These are phyloP conservation scores for Gonioctena quinquepunctata DNA, from an alignment of 1,140 invertebrate species.

Conservation along the genomic window DNA sequence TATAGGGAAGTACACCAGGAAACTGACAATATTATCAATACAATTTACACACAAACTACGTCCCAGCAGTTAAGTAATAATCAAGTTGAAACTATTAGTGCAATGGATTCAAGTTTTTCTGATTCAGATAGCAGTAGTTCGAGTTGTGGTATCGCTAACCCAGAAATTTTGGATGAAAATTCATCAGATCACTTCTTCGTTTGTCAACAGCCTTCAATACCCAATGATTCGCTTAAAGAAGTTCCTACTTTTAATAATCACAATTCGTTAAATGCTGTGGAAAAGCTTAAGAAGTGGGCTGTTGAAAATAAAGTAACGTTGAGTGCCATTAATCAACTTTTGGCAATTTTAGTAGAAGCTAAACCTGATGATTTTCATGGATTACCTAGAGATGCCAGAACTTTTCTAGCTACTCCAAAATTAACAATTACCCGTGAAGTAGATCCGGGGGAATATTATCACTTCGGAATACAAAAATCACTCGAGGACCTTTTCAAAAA, in stretches of 20 bases:
- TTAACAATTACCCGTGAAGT: background rate
- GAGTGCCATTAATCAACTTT: slow-evolving; percentile 3
- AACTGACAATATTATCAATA: no score
- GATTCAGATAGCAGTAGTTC: no score
- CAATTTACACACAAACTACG: no score
- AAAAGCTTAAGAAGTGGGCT: slow-evolving; percentile 5
- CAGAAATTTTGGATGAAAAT: no score
- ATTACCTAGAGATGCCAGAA: slow-evolving; percentile 8
- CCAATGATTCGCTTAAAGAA: no score
- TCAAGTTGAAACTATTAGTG: no score
- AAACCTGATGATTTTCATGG: background rate
- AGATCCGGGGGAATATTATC: background rate
- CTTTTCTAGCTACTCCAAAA: slow-evolving; percentile 3
- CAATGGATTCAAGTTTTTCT: no score
- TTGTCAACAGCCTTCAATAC: no score
- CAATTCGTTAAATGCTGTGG: background rate
- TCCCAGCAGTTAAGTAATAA: no score
- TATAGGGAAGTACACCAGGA: no score
- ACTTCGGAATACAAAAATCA: background rate
- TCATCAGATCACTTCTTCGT: no score
- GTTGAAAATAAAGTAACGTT: slow-evolving; percentile 2
- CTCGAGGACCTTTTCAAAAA: background rate
- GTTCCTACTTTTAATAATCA: background rate
- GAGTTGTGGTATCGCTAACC: no score
- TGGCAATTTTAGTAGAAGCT: background rate